A percentile compares a stretch with the other conserved stretches of the same genome.
Evolutionary conservation across 2,888 invertebrate genomes (phyloP).

Genomic region (Sacculina carcini): DNA sequence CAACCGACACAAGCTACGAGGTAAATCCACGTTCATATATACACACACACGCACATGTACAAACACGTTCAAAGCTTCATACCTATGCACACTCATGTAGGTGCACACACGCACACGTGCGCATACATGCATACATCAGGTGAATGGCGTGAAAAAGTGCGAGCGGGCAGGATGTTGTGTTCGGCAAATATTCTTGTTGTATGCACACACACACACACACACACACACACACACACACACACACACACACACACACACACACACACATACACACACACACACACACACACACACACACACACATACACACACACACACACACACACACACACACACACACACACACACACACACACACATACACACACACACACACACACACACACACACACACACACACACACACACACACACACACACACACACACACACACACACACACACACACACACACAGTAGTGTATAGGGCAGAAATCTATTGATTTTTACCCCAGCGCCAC

Average conservation of each 20-base stretch:
- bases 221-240: neutral
- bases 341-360: neutral
- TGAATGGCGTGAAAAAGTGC: too few relatives aligned
- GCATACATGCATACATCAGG: neutral
- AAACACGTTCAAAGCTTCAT: neutral
- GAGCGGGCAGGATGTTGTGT: too few relatives aligned
- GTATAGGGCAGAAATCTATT: too few relatives aligned
- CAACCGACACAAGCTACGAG: neutral
- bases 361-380: neutral
- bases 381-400: neutral
- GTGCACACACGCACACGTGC: neutral
- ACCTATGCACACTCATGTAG: neutral
- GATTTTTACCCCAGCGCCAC: too few relatives aligned
- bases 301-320: neutral
- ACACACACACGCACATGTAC: neutral
- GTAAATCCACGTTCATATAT: neutral
- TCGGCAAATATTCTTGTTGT: neutral
- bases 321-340: neutral
- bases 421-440: neutral
- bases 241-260: neutral
- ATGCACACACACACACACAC: neutral
- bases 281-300: neutral
- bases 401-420: neutral
- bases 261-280: neutral
- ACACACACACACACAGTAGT: neutral